Evolutionary conservation across 1,140 invertebrate genomes (phyloP).

Genomic region (Caenorhabditis latens): DNA sequence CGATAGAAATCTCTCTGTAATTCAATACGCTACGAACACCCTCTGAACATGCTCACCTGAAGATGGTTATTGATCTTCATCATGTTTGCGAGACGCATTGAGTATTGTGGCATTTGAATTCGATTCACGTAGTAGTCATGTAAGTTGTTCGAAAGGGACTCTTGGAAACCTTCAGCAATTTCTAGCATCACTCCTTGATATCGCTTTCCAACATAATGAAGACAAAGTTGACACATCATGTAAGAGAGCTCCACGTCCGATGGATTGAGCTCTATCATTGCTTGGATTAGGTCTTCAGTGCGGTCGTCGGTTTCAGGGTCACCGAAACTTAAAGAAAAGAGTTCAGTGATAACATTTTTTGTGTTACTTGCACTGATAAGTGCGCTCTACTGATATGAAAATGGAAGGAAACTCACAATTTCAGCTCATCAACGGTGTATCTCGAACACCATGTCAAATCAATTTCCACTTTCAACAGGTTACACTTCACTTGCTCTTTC

Average conservation of each 20-base stretch:
- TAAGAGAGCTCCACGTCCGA: neutral
- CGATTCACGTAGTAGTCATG: constrained; percentile 16
- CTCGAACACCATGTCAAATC: constrained; percentile 8
- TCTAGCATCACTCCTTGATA: neutral
- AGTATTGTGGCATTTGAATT: neutral
- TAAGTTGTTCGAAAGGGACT: neutral
- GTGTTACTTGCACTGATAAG: no score
- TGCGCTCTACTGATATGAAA: neutral
- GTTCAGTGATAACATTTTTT: neutral
- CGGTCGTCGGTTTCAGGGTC: neutral
- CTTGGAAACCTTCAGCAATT: neutral
- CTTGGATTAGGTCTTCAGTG: neutral
- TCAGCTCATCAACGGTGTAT: neutral
- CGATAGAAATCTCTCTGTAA: constrained; percentile 5
- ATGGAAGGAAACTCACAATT: neutral
- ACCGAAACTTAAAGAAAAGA: neutral
- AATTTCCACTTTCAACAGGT: neutral
- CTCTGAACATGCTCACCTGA: neutral
- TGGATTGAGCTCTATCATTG: neutral
- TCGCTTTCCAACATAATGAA: neutral
- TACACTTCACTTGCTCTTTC: neutral
- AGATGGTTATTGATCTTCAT: constrained; percentile 37
- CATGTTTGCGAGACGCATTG: neutral
- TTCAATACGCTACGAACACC: neutral
- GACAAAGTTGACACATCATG: neutral